Base-by-base conservation (phyloP, 2,113 vertebrate species). In the Tupaia chinensis region DNA sequence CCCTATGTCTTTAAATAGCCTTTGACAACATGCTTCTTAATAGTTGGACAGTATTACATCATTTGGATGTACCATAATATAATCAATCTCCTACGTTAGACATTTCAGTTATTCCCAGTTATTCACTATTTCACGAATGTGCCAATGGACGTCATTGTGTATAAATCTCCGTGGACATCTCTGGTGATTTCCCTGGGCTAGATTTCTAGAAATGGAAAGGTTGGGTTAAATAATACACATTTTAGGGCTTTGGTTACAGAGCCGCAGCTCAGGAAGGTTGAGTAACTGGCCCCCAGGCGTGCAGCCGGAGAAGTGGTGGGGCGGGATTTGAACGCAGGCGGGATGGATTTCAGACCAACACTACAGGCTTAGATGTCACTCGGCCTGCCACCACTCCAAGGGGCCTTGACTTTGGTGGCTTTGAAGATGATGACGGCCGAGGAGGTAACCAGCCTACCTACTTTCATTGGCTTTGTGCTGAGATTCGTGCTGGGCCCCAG, bases 121-220 rank as follows among this genome's bases (percentile, higher is more conserved):
- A 63, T 10, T 73, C 80, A 32, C 74, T 76, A 15, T 89, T 93
- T 94, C 69, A 32, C 32, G 92, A 83, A 80, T 68, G 66, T 66
- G 65, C 89, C 3, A 1, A 44, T 12, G 34, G 91, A 82, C 0
- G 4, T 85, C 83, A 12, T 9, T 58, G 74, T 29, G 9, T 11
- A 53, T 91, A 91, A 70, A 87, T 93, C 86, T 76, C 81, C 0
- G 0, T 32, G 56, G 53, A 56, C 27, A 16, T 89, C 34, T 92
- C 93, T 74, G 93, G 89, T 65, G 60, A 56, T 86, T 87, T 93
- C 76, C 65, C 87, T 87, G 69, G 87, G 74, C 95, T 76, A 22
- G 54, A 34, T 79, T 86, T 94, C 72, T 87, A 86, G 86, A 91
- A 74, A 53, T 32, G 17, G 74, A 56, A 53, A 17, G 27, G 27